phyloP scores from a whole-genome alignment of 2,113 vertebrate species.

The Actinemys pallida region DNA sequence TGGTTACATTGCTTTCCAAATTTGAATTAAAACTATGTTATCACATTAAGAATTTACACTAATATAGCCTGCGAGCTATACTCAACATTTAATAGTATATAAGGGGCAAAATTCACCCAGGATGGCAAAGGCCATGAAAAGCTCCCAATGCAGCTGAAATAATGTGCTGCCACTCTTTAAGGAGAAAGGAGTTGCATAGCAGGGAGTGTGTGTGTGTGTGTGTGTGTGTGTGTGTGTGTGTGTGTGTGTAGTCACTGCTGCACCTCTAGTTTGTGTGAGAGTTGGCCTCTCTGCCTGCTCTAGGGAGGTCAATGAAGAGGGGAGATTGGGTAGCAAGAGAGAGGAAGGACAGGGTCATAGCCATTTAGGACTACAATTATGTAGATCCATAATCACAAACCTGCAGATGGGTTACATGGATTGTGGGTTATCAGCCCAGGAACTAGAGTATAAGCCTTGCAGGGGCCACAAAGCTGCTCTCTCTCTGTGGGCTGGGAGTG shows the following conservation, averaged over 20 bases:
- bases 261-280: not conserved
- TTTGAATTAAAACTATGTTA: not conserved
- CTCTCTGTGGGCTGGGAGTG: not conserved
- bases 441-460: not conserved
- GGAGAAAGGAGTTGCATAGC: not conserved
- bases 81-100: not conserved
- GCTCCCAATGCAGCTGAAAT: not conserved
- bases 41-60: not conserved
- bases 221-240: not conserved
- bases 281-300: not conserved
- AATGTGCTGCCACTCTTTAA: not conserved
- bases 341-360: not conserved
- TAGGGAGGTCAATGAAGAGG: not conserved
- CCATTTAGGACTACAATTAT: not conserved
- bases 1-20: not conserved
- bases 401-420: not conserved
- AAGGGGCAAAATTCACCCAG: not conserved
- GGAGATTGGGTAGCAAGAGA: not conserved
- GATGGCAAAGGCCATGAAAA: not conserved
- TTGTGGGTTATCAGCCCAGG: not conserved
- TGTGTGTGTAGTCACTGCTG: not conserved
- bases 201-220: not conserved
- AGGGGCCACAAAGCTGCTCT: not conserved
- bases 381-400: not conserved
- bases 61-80: not conserved